Conservation (phyloP, 2,113 vertebrate species). For the Chamaetylas fuelleborni region DNA sequence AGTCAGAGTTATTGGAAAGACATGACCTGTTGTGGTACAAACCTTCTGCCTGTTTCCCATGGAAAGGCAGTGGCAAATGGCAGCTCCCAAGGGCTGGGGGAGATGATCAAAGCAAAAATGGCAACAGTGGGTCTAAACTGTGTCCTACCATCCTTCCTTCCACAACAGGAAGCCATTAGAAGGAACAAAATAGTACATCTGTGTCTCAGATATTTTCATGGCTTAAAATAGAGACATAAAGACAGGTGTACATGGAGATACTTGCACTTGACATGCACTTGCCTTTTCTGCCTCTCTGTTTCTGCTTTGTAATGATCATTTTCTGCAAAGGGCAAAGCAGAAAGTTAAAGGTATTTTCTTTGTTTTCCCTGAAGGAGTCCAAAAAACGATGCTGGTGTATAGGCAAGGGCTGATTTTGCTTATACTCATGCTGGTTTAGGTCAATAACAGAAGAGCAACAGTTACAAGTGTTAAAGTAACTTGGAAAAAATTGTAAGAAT, state of each 20-base stretch:
- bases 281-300: background rate
- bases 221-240: background rate
- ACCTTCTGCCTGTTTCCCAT: background rate
- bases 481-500: background rate
- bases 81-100: background rate
- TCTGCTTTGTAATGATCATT: background rate
- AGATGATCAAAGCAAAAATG: background rate
- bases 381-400: background rate
- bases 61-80: background rate
- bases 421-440: background rate
- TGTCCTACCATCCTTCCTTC: background rate
- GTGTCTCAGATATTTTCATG: background rate
- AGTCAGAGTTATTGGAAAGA: fast-evolving
- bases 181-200: background rate
- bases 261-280: background rate
- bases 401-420: background rate
- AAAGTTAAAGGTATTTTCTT: background rate
- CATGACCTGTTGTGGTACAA: background rate
- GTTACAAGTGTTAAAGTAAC: background rate
- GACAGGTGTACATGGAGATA: background rate
- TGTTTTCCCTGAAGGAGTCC: background rate
- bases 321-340: background rate
- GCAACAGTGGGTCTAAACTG: background rate
- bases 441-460: background rate
- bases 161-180: background rate